These are phyloP conservation scores for Falco concolor DNA, from an alignment of 2,797 vertebrate genomes.

Conservation along the genomic window DNA sequence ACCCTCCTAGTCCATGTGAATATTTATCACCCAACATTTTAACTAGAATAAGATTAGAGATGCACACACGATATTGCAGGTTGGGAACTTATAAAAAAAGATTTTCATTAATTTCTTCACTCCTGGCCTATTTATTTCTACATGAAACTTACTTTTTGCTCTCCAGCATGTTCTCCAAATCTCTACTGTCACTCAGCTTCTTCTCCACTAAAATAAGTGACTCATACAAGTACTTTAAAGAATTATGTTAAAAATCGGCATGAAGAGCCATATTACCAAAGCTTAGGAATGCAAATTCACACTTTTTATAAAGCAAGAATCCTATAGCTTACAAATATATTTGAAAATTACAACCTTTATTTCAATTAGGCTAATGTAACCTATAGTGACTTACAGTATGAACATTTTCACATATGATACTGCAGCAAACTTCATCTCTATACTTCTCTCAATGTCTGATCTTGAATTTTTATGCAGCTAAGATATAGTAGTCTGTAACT, in stretches of 20 bases:
- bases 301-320: neutral
- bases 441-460: neutral
- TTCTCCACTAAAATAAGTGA: neutral
- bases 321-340: neutral
- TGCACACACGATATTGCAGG: neutral
- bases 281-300: neutral
- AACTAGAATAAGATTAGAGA: neutral
- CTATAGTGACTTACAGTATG: neutral
- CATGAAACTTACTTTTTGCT: neutral
- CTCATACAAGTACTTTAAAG: neutral
- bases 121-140: neutral
- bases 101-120: accelerated
- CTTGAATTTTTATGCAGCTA: neutral
- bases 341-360: neutral
- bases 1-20: neutral
- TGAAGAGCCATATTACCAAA: neutral
- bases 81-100: neutral
- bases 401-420: neutral
- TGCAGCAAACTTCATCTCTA: neutral
- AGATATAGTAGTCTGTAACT: neutral
- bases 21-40: neutral
- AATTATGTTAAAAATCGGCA: neutral
- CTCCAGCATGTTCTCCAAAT: neutral
- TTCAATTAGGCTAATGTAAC: neutral
- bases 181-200: accelerated